These are phyloP conservation scores for Unio pictorum DNA, from an alignment of 2,888 invertebrate species.

Conservation along the genomic window DNA sequence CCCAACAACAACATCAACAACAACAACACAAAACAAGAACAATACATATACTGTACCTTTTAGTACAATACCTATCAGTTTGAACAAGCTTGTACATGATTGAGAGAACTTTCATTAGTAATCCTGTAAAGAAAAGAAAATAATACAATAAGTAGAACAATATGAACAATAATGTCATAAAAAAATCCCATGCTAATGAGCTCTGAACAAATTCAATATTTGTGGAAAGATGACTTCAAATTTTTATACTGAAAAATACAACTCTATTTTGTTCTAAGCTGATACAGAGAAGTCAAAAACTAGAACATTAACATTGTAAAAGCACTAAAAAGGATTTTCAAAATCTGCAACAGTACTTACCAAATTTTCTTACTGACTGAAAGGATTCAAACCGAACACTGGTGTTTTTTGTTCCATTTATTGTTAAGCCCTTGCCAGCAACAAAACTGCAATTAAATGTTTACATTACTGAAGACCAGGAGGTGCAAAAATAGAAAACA, in stretches of 20 bases:
- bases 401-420: constrained; percentile 11
- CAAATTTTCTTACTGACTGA: constrained; percentile 55
- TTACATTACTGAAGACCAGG: not conserved
- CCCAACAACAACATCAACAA: too few relatives aligned
- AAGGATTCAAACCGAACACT: constrained; percentile 46
- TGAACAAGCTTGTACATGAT: constrained; percentile 57
- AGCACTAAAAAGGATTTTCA: not conserved
- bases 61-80: constrained; percentile 54
- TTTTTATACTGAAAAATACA: not conserved
- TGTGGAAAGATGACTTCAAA: not conserved
- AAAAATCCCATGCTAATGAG: too few relatives aligned
- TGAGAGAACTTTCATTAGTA: constrained; percentile 56
- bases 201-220: too few relatives aligned
- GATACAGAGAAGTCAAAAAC: too few relatives aligned
- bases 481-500: too few relatives aligned
- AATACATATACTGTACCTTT: constrained; percentile 38
- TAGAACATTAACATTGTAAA: not conserved
- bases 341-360: constrained; percentile 23
- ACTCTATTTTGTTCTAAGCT: not conserved
- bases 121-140: constrained; percentile 25
- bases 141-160: not conserved
- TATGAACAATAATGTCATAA: too few relatives aligned
- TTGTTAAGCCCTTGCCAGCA: not conserved
- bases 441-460: not conserved
- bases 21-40: not conserved